These are phyloP conservation scores for Epizoanthus rinbou DNA, from an alignment of 92 coral and sea anemone genomes.

Conservation along the genomic window DNA sequence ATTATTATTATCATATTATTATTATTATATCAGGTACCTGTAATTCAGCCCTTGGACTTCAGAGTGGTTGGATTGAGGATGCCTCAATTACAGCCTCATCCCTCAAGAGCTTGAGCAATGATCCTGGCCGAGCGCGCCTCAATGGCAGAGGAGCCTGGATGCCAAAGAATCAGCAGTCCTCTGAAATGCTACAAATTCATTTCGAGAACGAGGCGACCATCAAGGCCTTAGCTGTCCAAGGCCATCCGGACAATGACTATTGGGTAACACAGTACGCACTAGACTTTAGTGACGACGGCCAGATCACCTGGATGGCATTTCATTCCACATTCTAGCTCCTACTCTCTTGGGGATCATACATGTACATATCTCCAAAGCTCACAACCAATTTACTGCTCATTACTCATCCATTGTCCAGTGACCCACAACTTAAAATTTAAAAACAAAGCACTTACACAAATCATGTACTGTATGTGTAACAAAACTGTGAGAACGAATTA, in stretches of 20 bases:
- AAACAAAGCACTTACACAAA: too few relatives aligned
- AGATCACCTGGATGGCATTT: too few relatives aligned
- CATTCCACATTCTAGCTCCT: too few relatives aligned
- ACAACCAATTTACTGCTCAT: too few relatives aligned
- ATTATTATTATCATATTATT: too few relatives aligned
- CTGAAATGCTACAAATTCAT: conserved; percentile 79
- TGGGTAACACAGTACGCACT: conserved; percentile 75
- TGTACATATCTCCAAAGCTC: too few relatives aligned
- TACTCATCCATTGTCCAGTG: too few relatives aligned
- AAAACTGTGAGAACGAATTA: too few relatives aligned
- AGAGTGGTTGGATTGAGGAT: conserved; percentile 74
- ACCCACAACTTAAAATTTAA: too few relatives aligned
- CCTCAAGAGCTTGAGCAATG: conserved; percentile 53
- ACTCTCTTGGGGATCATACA: too few relatives aligned
- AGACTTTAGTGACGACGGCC: conserved; percentile 72
- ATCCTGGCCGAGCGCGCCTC: conserved; percentile 90
- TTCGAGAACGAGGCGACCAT: conserved; percentile 63
- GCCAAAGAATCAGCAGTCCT: conserved; percentile 63
- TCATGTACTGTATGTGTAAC: too few relatives aligned
- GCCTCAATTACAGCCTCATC: conserved; percentile 79
- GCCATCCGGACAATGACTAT: conserved; percentile 68
- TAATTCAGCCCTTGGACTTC: conserved; percentile 71
- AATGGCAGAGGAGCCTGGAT: conserved; percentile 86
- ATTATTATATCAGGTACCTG: conserved; percentile 27
- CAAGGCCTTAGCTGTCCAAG: conserved; percentile 79